These are phyloP conservation scores for Bombus impatiens DNA, from an alignment of 1,140 invertebrate genomes.

Conservation along the genomic window DNA sequence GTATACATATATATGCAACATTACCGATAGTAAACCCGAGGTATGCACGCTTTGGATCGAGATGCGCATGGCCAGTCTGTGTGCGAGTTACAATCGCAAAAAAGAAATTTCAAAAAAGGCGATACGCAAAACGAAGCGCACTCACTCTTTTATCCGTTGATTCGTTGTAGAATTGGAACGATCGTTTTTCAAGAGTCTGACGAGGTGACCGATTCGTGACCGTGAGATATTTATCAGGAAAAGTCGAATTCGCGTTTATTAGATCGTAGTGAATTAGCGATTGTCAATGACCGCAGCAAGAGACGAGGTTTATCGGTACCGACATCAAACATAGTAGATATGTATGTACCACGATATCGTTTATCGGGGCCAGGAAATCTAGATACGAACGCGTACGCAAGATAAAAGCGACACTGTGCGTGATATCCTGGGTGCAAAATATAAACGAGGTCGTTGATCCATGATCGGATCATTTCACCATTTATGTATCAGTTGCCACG, in stretches of 20 bases:
- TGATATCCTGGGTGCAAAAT: slow-evolving; percentile 41
- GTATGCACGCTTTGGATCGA: not conserved
- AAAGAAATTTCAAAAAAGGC: not conserved
- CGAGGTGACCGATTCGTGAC: not conserved
- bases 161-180: not conserved
- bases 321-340: slow-evolving; percentile 3
- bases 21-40: not conserved
- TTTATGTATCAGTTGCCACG: slow-evolving; percentile 47
- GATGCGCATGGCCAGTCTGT: not conserved
- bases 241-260: not conserved
- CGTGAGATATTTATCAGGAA: not conserved
- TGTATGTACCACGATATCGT: slow-evolving; percentile 26
- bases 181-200: not conserved
- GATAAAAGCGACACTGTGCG: slow-evolving; percentile 50
- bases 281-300: not conserved
- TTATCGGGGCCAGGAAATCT: slow-evolving; percentile 44
- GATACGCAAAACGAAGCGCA: not conserved
- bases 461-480: slow-evolving; percentile 27
- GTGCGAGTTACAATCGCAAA: not conserved
- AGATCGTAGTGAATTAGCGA: slow-evolving; percentile 32
- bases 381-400: not conserved
- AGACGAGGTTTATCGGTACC: slow-evolving; percentile 48
- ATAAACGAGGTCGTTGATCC: slow-evolving; percentile 60
- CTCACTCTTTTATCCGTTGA: not conserved
- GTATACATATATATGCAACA: not conserved